Base-by-base conservation (phyloP, 1,140 invertebrate genomes). In the Temnothorax nylanderi region DNA sequence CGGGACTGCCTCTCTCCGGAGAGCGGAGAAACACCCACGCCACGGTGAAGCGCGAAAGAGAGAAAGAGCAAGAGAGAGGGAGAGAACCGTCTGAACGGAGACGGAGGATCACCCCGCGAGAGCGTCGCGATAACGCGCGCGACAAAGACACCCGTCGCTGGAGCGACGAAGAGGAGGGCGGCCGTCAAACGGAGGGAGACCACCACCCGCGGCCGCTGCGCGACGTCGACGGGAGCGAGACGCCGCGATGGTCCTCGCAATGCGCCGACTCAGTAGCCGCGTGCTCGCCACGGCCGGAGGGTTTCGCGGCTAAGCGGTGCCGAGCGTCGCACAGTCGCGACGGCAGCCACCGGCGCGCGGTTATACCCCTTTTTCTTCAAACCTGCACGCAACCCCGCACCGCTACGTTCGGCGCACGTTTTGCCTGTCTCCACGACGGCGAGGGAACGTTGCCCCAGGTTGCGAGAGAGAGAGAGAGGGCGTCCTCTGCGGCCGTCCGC, bases 241-340 rank as follows among this genome's bases (percentile, higher is more conserved):
- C 69, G 11, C 69, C 80, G 44, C 80, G 80, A 74, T 84, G 54
- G 80, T 74, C 34, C 58, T 64, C 37, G 41, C 47, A 94, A 91
- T 95, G 95, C 94, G 94, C 94, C 94, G 94, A 95, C 94, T 94
- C 94, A 94, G 94, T 94, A 93, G 92, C 94, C 94, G 94, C 94
- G 94, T 94, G 94, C 92, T 93, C 92, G 91, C 92, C 92, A 92
- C 91, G 92, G 91, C 91, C 92, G 92, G 90, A 94, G 94, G 94
- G 94, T 94, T 94, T 93, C 93, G 93, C 93, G 92, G 92, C 91
- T 76, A 92, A 93, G 91, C 92, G 92, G 91, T 88, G 91, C 89
- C 89, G 92, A 92, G 92, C 92, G 94, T 93, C 93, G 94, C 94
- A 95, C 93, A 95, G 94, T 95, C 94, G 94, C 94, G 94, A 95